Percentiles rank a stretch among this genome's conserved stretches.
These are phyloP conservation scores for Augochlora pura DNA, from an alignment of 1,140 invertebrate genomes.

Conservation along the genomic window DNA sequence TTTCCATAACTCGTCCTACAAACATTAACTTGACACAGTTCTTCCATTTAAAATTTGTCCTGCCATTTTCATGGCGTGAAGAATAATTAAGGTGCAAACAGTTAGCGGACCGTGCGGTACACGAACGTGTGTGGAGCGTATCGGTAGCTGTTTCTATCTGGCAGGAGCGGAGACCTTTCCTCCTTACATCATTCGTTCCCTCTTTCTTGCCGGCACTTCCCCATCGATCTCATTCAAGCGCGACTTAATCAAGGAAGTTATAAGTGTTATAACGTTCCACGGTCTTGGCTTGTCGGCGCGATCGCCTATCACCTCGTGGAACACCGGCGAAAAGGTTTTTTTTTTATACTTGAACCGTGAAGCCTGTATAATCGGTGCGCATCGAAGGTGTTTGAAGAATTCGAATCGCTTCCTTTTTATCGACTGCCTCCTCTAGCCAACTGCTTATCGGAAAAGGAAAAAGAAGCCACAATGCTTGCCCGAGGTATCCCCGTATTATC, in stretches of 20 bases:
- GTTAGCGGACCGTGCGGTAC: neutral
- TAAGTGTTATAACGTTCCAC: neutral
- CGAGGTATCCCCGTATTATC: neutral
- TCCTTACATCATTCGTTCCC: neutral
- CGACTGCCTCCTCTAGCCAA: neutral
- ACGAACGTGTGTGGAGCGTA: neutral
- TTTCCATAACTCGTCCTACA: too few relatives aligned
- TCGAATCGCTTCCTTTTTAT: neutral
- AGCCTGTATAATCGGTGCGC: neutral
- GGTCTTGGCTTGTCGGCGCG: neutral
- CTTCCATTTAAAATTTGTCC: neutral
- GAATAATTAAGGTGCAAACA: too few relatives aligned
- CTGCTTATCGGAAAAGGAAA: neutral
- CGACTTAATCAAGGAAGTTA: conserved; percentile 4
- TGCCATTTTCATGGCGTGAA: neutral
- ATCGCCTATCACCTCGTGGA: neutral
- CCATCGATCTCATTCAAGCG: neutral
- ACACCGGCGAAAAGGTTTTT: neutral
- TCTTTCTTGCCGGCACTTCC: neutral
- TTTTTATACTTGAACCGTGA: neutral
- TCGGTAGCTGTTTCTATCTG: conserved; percentile 5
- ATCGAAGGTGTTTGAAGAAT: conserved; percentile 8
- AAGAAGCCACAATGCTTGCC: neutral
- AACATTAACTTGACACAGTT: too few relatives aligned
- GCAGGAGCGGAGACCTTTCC: neutral